Evolutionary conservation across 1,140 invertebrate species (phyloP).

Genomic region (Chrysopa pallens): DNA sequence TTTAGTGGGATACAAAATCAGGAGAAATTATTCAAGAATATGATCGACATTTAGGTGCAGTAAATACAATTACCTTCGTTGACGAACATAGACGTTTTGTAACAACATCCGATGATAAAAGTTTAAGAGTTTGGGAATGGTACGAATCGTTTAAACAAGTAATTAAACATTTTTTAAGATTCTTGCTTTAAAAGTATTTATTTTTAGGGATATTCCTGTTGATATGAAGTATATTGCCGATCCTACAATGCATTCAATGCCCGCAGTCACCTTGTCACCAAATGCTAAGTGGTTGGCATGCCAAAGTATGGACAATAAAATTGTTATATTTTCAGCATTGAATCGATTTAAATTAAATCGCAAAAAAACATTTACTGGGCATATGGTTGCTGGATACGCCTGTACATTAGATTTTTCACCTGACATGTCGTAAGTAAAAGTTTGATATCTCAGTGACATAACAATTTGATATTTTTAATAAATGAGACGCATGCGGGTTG

Average conservation of each 20-base stretch:
- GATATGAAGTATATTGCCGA: constrained; percentile 99
- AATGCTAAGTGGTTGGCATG: constrained; percentile 99
- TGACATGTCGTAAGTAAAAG: constrained; percentile 81
- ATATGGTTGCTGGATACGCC: constrained; percentile 99
- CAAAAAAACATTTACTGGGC: constrained; percentile 95
- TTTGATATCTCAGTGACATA: too few relatives aligned
- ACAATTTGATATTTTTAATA: neutral
- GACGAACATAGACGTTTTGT: constrained; percentile 97
- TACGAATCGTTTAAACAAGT: constrained; percentile 20
- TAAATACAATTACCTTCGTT: constrained; percentile 98
- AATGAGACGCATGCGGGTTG: neutral
- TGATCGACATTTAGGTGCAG: constrained; percentile 94
- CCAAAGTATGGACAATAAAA: constrained; percentile 99
- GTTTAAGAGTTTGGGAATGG: constrained; percentile 99
- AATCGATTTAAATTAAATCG: constrained; percentile 95
- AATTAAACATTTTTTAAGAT: constrained; percentile 1
- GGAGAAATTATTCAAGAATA: constrained; percentile 98
- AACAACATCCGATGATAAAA: constrained; percentile 98
- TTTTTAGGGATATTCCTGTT: constrained; percentile 85
- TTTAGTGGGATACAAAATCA: constrained; percentile 85
- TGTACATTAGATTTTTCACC: constrained; percentile 95
- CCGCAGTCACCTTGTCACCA: constrained; percentile 81
- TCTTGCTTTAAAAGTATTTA: constrained; percentile 2
- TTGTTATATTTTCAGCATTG: constrained; percentile 92
- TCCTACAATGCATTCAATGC: constrained; percentile 98